phyloP scores from a whole-genome alignment of 2,113 vertebrate species.

The Cercopithecus mona region DNA sequence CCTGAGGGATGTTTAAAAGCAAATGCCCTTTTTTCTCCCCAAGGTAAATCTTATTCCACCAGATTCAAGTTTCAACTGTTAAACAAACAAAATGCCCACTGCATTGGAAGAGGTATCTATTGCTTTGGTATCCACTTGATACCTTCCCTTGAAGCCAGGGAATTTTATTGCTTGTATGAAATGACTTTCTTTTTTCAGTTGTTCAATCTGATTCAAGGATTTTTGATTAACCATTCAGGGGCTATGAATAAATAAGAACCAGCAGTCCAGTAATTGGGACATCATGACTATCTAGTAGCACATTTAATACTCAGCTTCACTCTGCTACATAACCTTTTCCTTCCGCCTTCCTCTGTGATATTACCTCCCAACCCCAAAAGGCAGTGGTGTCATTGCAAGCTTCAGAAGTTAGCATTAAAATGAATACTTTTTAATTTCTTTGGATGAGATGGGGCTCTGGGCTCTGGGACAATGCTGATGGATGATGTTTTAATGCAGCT shows the following conservation, averaged over 20 bases:
- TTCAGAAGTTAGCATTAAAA: constrained; percentile 93
- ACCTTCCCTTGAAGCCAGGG: constrained; percentile 51
- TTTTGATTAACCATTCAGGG: constrained; percentile 86
- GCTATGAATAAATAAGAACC: constrained; percentile 86
- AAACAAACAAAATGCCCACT: constrained; percentile 25
- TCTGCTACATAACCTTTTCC: constrained; percentile 86
- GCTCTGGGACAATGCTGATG: constrained; percentile 97
- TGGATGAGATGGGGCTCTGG: constrained; percentile 87
- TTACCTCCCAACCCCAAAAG: constrained; percentile 50
- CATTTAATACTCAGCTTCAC: constrained; percentile 84
- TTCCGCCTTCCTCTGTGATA: constrained; percentile 75
- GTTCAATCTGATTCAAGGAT: constrained; percentile 84
- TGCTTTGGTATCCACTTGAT: constrained; percentile 65
- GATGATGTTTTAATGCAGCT: constrained; percentile 99
- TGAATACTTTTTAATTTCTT: constrained; percentile 98
- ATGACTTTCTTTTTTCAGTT: constrained; percentile 85
- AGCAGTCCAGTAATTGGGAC: constrained; percentile 81
- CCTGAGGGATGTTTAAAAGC: not conserved
- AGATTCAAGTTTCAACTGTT: constrained; percentile 74
- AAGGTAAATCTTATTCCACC: constrained; percentile 44
- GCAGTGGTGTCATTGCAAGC: constrained; percentile 87
- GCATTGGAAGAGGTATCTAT: constrained; percentile 35
- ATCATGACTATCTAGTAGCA: constrained; percentile 83
- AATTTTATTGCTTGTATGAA: constrained; percentile 79
- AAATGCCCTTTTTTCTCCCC: not conserved